These are phyloP conservation scores for Pararge aegeria DNA, from an alignment of 1,140 invertebrate species.

Conservation along the genomic window DNA sequence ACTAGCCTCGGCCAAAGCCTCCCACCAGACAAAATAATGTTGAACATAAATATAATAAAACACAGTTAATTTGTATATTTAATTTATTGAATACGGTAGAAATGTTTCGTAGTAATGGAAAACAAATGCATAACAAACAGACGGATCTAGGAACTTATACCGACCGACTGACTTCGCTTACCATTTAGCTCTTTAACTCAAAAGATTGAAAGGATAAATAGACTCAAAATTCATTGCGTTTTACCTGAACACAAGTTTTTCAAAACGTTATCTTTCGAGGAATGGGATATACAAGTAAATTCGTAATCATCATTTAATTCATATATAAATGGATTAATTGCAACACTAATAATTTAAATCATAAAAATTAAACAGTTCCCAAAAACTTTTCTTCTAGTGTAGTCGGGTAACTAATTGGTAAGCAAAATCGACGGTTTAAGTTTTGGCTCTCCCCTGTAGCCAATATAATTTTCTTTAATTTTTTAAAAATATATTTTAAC, in stretches of 20 bases:
- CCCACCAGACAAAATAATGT: constrained; percentile 1
- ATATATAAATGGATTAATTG: no score
- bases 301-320: no score
- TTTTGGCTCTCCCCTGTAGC: constrained; percentile 70
- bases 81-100: constrained; percentile 79
- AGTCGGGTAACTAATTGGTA: no score
- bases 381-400: no score
- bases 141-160: constrained; percentile 78
- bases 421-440: constrained; percentile 45
- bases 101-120: constrained; percentile 77
- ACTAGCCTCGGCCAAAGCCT: no score
- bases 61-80: constrained; percentile 70
- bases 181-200: constrained; percentile 18
- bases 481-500: constrained; percentile 36
- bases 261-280: no score
- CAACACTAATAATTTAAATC: no score
- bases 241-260: background rate
- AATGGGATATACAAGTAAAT: no score
- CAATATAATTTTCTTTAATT: constrained; percentile 69
- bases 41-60: constrained; percentile 34
- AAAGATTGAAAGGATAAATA: no score
- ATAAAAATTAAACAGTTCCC: no score
- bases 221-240: no score
- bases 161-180: constrained; percentile 43
- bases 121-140: constrained; percentile 74